Evolutionary conservation across 2,113 vertebrate species (phyloP), one percentile per base, ranked within the genome.

Genomic region (Mugil cephalus): DNA sequence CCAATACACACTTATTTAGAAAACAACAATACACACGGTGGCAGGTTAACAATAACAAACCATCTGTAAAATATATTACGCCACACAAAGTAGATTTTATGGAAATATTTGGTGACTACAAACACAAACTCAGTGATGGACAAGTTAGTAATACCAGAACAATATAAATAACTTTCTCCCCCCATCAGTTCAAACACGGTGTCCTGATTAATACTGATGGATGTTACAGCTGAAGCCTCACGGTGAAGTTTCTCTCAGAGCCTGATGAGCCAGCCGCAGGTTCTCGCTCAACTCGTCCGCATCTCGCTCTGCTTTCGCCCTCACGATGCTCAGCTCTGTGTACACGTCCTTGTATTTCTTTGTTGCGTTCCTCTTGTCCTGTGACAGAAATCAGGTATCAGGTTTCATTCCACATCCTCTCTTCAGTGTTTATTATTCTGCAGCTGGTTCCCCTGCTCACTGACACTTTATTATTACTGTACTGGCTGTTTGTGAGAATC

Each of bases 291-390:
- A 83, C 24, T 87, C 75, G 1, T 85, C 85, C 8, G 80, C 9
- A 19, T 93, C 90, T 46, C 54, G 24, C 72, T 89, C 74, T 0
- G 86, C 39, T 52, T 75, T 89, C 12, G 86, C 88, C 36, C 82
- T 85, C 5, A 79, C 17, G n/a, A 85, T 54, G 66, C 83, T 92
- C 77, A 93, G 83, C 82, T 94, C 90, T 0, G 69, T 74, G 56
- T 74, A 74, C 53, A 86, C 43, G 69, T 91, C 91, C 53, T 90
- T 89, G 79, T 86, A 88, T 40, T 80, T 90, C 80, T 90, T 86
- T 0, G 88, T 61, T 0, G 80, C 81, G 15, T 61, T 86, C 58
- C 90, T 91, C 70, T 90, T 89, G 56, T 93, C 93, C 93, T 94
- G 61, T 1, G 36, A 71, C 1, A 7, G 14, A 12, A 70, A 30